Evolutionary conservation across 2,113 vertebrate genomes (phyloP).

Genomic region (Polyodon spathula): DNA sequence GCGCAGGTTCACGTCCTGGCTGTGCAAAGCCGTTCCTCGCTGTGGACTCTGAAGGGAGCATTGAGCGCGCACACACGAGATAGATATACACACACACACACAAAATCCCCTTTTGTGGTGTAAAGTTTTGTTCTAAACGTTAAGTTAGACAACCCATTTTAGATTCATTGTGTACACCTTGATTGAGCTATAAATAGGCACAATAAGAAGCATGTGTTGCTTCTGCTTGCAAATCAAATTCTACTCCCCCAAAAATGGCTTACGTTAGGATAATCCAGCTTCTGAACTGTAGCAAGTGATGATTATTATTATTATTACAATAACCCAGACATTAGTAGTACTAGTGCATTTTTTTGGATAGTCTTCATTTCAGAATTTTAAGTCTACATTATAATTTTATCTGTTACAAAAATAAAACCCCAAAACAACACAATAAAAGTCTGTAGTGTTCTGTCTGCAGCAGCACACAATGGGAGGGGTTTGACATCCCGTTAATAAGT

Average conservation of each 20-base stretch:
- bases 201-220: constrained; percentile 63
- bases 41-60: too few relatives aligned
- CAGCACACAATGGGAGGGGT: constrained; percentile 16
- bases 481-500: constrained; percentile 44
- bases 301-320: too few relatives aligned
- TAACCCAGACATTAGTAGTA: too few relatives aligned
- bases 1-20: too few relatives aligned
- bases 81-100: constrained; percentile 61
- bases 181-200: constrained; percentile 76
- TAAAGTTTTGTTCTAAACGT: constrained; percentile 75
- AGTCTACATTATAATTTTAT: constrained; percentile 25
- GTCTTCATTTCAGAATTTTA: background rate
- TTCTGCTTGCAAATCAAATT: constrained; percentile 35
- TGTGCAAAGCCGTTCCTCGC: too few relatives aligned
- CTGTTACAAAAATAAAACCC: background rate
- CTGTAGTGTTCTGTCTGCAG: constrained; percentile 37
- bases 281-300: too few relatives aligned
- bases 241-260: constrained; percentile 12
- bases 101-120: constrained; percentile 75
- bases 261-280: constrained; percentile 28
- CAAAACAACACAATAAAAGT: too few relatives aligned
- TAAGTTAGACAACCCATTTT: constrained; percentile 73
- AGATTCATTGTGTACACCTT: constrained; percentile 63
- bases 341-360: constrained; percentile 22
- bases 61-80: too few relatives aligned